phyloP scores from a whole-genome alignment of 2,888 invertebrate species.

The Catonia carolina region DNA sequence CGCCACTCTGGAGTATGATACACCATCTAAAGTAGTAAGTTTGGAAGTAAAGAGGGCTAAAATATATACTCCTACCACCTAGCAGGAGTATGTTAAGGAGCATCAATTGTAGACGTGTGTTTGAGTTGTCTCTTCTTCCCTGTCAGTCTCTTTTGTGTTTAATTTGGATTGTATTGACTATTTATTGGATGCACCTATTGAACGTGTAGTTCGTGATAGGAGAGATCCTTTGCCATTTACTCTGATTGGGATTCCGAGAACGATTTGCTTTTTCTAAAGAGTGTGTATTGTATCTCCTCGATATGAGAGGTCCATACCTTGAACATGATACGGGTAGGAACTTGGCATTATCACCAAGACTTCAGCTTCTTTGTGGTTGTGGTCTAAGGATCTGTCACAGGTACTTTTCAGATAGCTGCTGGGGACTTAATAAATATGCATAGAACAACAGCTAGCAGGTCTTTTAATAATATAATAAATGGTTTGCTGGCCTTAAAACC shows the following conservation, averaged over 20 bases:
- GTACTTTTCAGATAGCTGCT: background rate
- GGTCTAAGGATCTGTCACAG: background rate
- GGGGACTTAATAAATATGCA: background rate
- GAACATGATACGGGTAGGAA: conserved; percentile 5
- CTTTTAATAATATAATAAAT: background rate
- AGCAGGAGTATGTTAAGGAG: background rate
- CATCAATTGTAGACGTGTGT: background rate
- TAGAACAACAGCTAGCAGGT: conserved; percentile 1
- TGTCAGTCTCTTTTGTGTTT: background rate
- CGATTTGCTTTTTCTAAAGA: background rate
- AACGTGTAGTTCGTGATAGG: background rate
- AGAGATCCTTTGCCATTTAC: background rate
- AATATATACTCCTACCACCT: background rate
- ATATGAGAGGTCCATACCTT: conserved; percentile 3
- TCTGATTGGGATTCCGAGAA: background rate
- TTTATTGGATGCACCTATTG: conserved; percentile 2
- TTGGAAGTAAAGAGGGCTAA: background rate
- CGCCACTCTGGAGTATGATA: background rate
- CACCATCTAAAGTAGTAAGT: background rate
- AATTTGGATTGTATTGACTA: background rate
- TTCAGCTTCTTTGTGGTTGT: background rate
- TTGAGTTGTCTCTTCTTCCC: background rate
- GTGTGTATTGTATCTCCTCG: background rate
- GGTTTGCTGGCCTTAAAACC: conserved; percentile 3
- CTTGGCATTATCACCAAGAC: background rate